phyloP scores from a whole-genome alignment of 2,797 vertebrate genomes.

The Vespertilio murinus region DNA sequence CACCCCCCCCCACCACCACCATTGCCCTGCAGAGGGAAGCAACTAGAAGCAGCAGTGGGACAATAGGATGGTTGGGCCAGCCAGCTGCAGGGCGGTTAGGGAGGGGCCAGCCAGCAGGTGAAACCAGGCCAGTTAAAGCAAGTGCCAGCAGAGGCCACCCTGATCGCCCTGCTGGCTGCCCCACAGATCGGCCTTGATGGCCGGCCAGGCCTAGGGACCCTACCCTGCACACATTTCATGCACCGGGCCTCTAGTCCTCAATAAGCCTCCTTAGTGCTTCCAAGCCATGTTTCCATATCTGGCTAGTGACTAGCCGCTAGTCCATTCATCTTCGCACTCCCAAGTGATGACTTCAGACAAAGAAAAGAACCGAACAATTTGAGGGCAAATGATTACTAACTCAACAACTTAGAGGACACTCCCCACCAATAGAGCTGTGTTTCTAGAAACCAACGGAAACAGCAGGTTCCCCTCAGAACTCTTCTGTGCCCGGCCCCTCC shows the following conservation, averaged over 20 bases:
- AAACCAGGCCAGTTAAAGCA: too few species aligned
- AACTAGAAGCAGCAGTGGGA: too few species aligned
- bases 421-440: background rate
- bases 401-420: background rate
- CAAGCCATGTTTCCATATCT: background rate
- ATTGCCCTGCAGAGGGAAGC: too few species aligned
- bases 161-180: accelerated
- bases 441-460: background rate
- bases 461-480: background rate
- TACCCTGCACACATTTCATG: too few species aligned
- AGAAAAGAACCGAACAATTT: background rate
- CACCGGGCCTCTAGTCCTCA: too few species aligned
- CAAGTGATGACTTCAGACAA: background rate
- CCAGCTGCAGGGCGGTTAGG: too few species aligned
- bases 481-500: background rate
- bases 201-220: too few species aligned
- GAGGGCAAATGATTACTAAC: background rate
- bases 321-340: background rate
- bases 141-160: too few species aligned
- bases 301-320: background rate
- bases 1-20: too few species aligned
- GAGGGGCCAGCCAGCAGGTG: too few species aligned
- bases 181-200: too few species aligned
- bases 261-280: background rate
- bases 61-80: too few species aligned